These are phyloP conservation scores for Huso huso DNA, from an alignment of 2,797 vertebrate genomes.

Conservation along the genomic window DNA sequence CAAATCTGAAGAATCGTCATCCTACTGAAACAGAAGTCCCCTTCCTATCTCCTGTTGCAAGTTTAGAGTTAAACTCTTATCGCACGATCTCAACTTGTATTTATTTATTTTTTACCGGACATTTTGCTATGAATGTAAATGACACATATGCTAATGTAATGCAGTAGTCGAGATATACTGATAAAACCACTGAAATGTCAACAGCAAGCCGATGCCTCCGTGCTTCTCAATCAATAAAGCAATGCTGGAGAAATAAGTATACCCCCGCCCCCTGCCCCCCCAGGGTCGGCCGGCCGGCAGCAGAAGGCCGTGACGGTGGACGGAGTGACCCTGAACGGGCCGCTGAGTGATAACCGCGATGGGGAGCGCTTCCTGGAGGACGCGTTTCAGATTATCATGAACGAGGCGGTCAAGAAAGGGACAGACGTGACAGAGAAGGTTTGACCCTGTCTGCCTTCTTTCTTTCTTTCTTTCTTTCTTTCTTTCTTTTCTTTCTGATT, in stretches of 20 bases:
- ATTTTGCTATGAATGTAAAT: no score
- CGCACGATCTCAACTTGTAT: no score
- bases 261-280: neutral
- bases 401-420: constrained; percentile 68
- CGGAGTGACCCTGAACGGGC: constrained; percentile 23
- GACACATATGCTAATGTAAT: no score
- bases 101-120: no score
- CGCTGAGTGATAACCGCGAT: constrained; percentile 41
- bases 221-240: no score
- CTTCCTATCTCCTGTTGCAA: no score
- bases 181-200: no score
- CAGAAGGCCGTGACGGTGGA: constrained; percentile 7
- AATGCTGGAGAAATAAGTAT: neutral
- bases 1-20: no score
- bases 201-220: no score
- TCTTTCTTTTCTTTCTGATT: constrained; percentile 8
- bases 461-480: constrained; percentile 10
- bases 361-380: constrained; percentile 63
- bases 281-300: constrained; percentile 11
- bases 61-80: no score
- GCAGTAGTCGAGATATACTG: no score
- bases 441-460: neutral
- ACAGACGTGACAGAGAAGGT: constrained; percentile 69
- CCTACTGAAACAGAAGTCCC: no score
- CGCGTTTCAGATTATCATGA: constrained; percentile 62